A percentile compares a stretch with the other conserved stretches of the same genome.
phyloP scores from a whole-genome alignment of 2,113 vertebrate genomes.

The Machaerirhynchus nigripectus region DNA sequence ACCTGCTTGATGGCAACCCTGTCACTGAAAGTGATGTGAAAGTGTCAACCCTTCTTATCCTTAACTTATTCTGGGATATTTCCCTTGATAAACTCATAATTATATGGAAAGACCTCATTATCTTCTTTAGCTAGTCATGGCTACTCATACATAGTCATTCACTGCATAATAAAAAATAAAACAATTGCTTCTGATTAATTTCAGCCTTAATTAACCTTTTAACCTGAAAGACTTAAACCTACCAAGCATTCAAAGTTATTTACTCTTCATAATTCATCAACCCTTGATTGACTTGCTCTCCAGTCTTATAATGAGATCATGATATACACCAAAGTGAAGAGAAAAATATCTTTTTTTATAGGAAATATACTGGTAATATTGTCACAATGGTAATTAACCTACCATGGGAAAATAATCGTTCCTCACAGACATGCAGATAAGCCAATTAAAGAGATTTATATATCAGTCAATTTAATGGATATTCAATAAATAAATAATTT shows the following conservation, averaged over 20 bases:
- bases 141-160: background rate
- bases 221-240: background rate
- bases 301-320: background rate
- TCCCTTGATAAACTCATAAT: background rate
- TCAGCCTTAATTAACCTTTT: background rate
- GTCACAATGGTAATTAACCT: background rate
- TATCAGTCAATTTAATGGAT: background rate
- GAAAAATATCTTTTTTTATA: background rate
- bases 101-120: background rate
- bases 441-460: background rate
- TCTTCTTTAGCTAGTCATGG: background rate
- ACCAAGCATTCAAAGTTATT: background rate
- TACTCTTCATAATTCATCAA: background rate
- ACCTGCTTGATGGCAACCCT: background rate
- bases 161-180: background rate
- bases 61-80: background rate
- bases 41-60: background rate
- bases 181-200: background rate
- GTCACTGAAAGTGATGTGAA: background rate
- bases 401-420: background rate
- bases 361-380: background rate
- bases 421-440: background rate
- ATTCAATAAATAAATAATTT: background rate
- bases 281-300: background rate
- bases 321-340: background rate